phyloP scores from a whole-genome alignment of 1,140 invertebrate species.

The Campoletis sonorensis region DNA sequence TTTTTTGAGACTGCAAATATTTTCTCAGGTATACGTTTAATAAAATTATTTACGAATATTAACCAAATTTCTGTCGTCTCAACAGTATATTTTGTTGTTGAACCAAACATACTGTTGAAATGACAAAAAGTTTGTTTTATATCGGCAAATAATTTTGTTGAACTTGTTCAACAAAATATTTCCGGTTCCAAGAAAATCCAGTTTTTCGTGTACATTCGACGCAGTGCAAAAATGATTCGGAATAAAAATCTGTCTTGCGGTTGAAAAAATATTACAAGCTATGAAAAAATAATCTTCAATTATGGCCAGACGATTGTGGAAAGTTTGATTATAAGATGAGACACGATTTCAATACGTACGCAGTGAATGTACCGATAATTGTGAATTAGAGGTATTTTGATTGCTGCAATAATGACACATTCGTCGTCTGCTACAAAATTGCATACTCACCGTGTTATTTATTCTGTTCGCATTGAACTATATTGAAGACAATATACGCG shows the following conservation, averaged over 20 bases:
- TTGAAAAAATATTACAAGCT: not conserved
- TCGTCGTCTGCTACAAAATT: not conserved
- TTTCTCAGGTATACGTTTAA: no score
- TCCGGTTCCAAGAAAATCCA: no score
- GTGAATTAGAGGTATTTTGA: not conserved
- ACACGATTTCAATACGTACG: not conserved
- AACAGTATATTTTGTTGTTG: no score
- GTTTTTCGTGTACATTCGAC: no score
- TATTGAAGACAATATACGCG: not conserved
- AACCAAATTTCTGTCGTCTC: no score
- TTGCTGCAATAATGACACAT: not conserved
- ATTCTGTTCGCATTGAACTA: not conserved
- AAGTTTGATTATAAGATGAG: not conserved
- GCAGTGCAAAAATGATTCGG: not conserved
- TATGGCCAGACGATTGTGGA: not conserved
- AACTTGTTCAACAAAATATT: no score
- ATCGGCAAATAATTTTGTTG: no score
- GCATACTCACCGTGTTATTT: not conserved
- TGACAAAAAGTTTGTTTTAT: no score
- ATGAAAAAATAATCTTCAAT: not conserved
- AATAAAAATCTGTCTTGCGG: not conserved
- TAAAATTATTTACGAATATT: no score
- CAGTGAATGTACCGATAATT: conserved; percentile 2
- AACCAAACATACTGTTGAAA: no score
- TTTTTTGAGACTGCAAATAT: no score